Base-by-base conservation (phyloP, 1,140 invertebrate genomes). In the Camponotus floridanus region DNA sequence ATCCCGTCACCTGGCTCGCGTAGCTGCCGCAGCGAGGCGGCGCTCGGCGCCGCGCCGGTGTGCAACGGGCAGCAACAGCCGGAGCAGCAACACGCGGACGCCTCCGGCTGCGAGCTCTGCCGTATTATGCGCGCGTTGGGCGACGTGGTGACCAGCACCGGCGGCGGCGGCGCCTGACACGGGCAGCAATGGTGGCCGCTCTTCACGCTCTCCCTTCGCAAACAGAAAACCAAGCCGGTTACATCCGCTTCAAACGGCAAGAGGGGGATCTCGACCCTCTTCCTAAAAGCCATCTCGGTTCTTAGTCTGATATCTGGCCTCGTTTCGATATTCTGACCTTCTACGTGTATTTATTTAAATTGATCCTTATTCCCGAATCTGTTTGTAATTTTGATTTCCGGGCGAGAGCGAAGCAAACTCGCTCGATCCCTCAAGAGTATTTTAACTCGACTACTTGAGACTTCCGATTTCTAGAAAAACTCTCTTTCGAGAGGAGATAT, bases 31-130 rank as follows among this genome's bases (percentile, higher is more conserved):
- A 98, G 95, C 2, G 98, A 98, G 91, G 97, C 97, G 62, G 95
- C 93, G 94, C 97, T 97, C 79, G 97, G 96, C 86, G 96, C 96
- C 26, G 97, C 96, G 80, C 96, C 93, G 95, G 95, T 76, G 88
- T 94, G 93, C 78, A 95, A 78, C 55, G 92, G 93, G 76, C 92
- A 94, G 92, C 96, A 96, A 92, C 96, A 96, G 62, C 96, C 95
- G 89, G 96, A 96, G 93, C 97, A 97, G 89, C 96, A 96, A 85
- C 96, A 96, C 93, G 95, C 96, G 92, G 97, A 97, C 68, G 97
- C 97, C 94, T 98, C 98, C 62, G 98, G 98, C 93, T 99, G 98
- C 15, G 98, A 98, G 94, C 98, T 98, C 95, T 99, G 98, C 18
- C 98, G 96, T 92, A 98, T 98, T 91, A 98, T 98, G 89, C 97